Base-by-base conservation (phyloP, 2,113 vertebrate species). In the Dunckerocampus dactyliophorus region DNA sequence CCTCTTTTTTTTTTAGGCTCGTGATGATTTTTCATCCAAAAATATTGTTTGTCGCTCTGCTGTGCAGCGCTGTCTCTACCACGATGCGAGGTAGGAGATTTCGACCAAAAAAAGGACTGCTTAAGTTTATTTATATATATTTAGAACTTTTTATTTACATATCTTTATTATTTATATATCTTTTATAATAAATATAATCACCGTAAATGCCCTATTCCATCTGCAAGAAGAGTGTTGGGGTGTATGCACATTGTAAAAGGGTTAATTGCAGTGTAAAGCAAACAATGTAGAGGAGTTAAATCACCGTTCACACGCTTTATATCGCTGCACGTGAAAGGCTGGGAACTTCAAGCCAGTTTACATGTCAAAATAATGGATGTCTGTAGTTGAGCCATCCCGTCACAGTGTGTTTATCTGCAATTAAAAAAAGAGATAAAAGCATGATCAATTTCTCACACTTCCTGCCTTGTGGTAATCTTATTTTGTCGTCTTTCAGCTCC, bases 21-120 rank as follows among this genome's bases (percentile, higher is more conserved):
- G 34, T 39, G 42, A 88, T 88, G 82, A 51, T 45, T 67, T 65
- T 67, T 46, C 10, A 22, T 28, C 24, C 62, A 34, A 73, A 62
- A 8, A 1, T 52, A 43, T 22, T 68, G 3, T 71, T 78, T 6
- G 2, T 79, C 31, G 47, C 39, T 61, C 21, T 87, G 59, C 71
- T 85, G 70, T 49, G 34, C 24, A n/a, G 39, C 4, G 0, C 42
- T 3, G 22, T 4, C n/a, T 43, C 47, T 20, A 16, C 47, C 8
- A 7, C 17, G n/a, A 22, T 54, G 0, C 17, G 0, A 65, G 84
- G 87, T 87, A 69, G 3, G 51, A 63, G 6, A 45, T 6, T 42
- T 42, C 47, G 24, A n/a, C 34, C 34, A 37, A 34, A 34, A 39
- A 39, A 39, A 39, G 2, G 37, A 12, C 37, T 24, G 4, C 8